Conservation (phyloP, 2,888 invertebrate genomes). For the Acleris holmiana region DNA sequence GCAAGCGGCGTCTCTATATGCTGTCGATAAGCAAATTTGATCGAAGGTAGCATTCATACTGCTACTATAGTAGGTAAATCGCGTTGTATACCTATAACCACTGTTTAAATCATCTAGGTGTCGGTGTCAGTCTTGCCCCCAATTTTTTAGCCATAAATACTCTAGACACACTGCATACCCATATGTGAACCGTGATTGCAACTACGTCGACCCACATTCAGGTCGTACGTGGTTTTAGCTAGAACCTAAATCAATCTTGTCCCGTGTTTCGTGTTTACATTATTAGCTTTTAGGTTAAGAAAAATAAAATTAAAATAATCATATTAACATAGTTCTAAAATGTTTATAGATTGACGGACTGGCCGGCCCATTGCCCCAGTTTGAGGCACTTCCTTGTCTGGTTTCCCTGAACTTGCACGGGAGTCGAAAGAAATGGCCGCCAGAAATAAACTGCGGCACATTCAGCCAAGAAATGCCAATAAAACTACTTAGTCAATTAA, state of each 20-base stretch:
- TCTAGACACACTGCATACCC: constrained; percentile 43
- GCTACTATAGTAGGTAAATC: neutral
- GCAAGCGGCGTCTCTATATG: neutral
- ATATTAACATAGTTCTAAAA: constrained; percentile 29
- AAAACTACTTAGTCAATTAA: constrained; percentile 4
- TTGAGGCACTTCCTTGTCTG: constrained; percentile 69
- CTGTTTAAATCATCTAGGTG: constrained; percentile 14
- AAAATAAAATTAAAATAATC: constrained; percentile 27
- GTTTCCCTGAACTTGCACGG: constrained; percentile 79
- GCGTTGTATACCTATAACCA: neutral
- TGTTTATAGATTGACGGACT: constrained; percentile 41
- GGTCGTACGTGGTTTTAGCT: constrained; percentile 65
- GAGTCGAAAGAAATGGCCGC: constrained; percentile 51
- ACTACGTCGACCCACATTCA: constrained; percentile 58
- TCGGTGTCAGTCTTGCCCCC: constrained; percentile 20
- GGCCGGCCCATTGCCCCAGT: constrained; percentile 66
- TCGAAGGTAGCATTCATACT: neutral
- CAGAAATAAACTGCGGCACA: constrained; percentile 62
- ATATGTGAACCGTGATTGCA: constrained; percentile 52
- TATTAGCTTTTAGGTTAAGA: constrained; percentile 9
- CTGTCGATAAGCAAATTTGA: constrained; percentile 4
- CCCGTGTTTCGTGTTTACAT: constrained; percentile 20
- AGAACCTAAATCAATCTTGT: constrained; percentile 48
- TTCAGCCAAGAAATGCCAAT: constrained; percentile 48
- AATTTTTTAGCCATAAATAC: constrained; percentile 31